Base-by-base conservation (phyloP, 2,113 vertebrate genomes). In the Leucosticte australis region DNA sequence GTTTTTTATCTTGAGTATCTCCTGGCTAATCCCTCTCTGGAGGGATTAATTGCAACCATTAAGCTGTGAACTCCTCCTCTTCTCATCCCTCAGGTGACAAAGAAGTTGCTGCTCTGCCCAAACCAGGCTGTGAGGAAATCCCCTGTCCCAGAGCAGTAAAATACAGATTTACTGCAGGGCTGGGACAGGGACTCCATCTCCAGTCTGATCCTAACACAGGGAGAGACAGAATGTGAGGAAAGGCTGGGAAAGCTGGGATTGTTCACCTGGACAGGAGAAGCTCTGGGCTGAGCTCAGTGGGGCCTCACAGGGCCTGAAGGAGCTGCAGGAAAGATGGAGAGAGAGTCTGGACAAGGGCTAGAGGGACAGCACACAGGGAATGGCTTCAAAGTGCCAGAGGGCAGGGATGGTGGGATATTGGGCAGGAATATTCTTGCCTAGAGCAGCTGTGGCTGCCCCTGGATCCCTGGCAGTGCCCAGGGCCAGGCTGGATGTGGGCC, bases 371-470 rank as follows among this genome's bases (percentile, higher is more conserved):
- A 79, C n/a, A 6, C 9, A 4, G 41, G n/a, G 65, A 79, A 35
- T 55, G 65, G 57, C 30, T 71, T 8, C 57, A 4, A 0, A 35
- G 6, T 19, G 30, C 0, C 49, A 41, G 28, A 26, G 42, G 1
- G 31, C 1, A 80, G 20, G 41, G 3, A 0, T 63, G 0, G 65
- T 24, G 42, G 57, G 42, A 49, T 15, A 0, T 2, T 49, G 35
- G 30, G 59, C 0, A 35, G 30, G 13, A 79, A 63, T 26, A 24
- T 16, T 24, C 56, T 35, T 37, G n/a, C 33, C 24, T 65, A n/a
- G 47, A 55, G 41, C 2, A 46, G 64, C 73, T 46, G 73, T 2
- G 73, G 64, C 47, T 87, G 73, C 12, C 8, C 71, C 63, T 42
- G 80, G 31, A 53, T 28, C 55, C 63, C 83, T 60, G 73, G 37